phyloP scores from a whole-genome alignment of 2,113 vertebrate species.

The Hiodon alosoides region DNA sequence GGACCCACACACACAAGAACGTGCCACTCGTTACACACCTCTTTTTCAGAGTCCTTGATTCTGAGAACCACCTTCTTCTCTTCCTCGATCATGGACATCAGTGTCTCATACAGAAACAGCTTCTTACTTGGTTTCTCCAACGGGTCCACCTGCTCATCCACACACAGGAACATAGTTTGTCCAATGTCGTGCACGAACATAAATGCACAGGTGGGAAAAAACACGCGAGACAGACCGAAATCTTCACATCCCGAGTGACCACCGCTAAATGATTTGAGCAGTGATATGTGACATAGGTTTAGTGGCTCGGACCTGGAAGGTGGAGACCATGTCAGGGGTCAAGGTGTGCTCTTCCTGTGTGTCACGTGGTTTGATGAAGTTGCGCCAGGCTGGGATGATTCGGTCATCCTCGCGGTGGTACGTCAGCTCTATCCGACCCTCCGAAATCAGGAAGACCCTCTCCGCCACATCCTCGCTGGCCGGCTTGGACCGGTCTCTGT shows the following conservation, averaged over 20 bases:
- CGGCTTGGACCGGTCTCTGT: slow-evolving; percentile 63
- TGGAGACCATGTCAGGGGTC: slow-evolving; percentile 58
- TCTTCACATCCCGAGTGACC: background rate
- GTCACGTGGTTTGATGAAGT: slow-evolving; percentile 60
- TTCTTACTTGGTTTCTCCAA: slow-evolving; percentile 50
- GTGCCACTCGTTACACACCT: slow-evolving; percentile 54
- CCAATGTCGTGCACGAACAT: background rate
- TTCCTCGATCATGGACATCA: slow-evolving; percentile 55
- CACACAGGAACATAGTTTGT: background rate
- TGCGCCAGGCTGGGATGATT: slow-evolving; percentile 65
- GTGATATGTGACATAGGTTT: background rate
- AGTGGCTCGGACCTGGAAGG: slow-evolving; percentile 63
- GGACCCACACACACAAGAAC: background rate
- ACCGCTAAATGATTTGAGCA: background rate
- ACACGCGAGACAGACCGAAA: background rate
- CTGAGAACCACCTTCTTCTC: slow-evolving; percentile 51
- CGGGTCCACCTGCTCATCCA: slow-evolving; percentile 63
- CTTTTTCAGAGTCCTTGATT: slow-evolving; percentile 60
- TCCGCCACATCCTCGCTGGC: slow-evolving; percentile 74
- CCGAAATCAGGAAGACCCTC: slow-evolving; percentile 60
- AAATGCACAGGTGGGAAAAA: background rate
- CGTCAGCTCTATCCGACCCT: slow-evolving; percentile 66
- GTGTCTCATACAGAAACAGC: slow-evolving; percentile 54
- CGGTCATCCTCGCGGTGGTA: slow-evolving; percentile 67
- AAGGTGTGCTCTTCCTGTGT: slow-evolving; percentile 50